Percentiles rank a stretch among this genome's conserved stretches.
phyloP scores from a whole-genome alignment of 2,113 vertebrate species.

The Paracanthobrama guichenoti region DNA sequence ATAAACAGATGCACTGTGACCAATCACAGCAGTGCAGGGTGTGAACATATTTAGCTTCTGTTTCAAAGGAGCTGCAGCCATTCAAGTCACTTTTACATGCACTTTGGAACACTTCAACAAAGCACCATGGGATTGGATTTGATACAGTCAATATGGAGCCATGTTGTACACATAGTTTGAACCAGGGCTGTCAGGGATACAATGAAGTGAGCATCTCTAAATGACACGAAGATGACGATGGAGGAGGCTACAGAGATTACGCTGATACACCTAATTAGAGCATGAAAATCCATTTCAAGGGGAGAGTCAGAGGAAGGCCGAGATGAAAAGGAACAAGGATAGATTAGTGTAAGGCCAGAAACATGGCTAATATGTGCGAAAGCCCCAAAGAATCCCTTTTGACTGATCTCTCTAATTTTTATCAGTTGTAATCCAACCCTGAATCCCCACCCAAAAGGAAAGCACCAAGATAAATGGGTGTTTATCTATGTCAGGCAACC shows the following conservation, averaged over 20 bases:
- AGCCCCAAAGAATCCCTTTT: slow-evolving; percentile 19
- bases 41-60: slow-evolving; percentile 49
- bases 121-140: slow-evolving; percentile 60
- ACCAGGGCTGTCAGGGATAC: slow-evolving; percentile 43
- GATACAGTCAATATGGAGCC: slow-evolving; percentile 60
- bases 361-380: slow-evolving; percentile 34
- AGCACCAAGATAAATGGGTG: slow-evolving; percentile 29
- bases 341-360: slow-evolving; percentile 47
- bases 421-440: background rate
- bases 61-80: slow-evolving; percentile 48
- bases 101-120: slow-evolving; percentile 53
- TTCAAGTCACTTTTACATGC: slow-evolving; percentile 40
- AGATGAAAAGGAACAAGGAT: slow-evolving; percentile 46
- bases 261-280: slow-evolving; percentile 77
- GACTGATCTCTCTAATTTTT: slow-evolving; percentile 26
- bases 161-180: slow-evolving; percentile 18
- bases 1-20: slow-evolving; percentile 46
- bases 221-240: slow-evolving; percentile 23
- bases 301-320: slow-evolving; percentile 20
- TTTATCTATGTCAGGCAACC: slow-evolving; percentile 37
- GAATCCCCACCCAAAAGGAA: background rate
- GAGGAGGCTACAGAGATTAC: slow-evolving; percentile 73
- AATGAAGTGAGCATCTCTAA: slow-evolving; percentile 43
- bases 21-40: slow-evolving; percentile 44
- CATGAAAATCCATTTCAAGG: slow-evolving; percentile 54